A percentile compares a stretch with the other conserved stretches of the same genome.
These are phyloP conservation scores for Euzophera pinguis DNA, from an alignment of 2,888 invertebrate species.

Conservation along the genomic window DNA sequence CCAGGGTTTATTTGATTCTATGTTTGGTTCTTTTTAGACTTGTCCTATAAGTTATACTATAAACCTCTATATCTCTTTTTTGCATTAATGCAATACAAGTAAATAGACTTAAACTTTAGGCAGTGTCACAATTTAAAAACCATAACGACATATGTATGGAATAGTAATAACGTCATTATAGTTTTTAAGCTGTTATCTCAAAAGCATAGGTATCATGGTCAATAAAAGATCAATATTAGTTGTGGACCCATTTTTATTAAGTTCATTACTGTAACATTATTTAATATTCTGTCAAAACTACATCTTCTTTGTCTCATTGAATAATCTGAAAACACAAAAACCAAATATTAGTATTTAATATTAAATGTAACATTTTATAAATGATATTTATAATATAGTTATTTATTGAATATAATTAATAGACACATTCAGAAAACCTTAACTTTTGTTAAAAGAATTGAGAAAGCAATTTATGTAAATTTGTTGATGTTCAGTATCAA, in stretches of 20 bases:
- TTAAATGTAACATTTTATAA: not conserved
- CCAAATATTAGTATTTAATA: conserved; percentile 11
- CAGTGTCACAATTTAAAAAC: no score
- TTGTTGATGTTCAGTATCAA: not conserved
- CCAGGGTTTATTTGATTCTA: no score
- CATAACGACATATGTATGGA: no score
- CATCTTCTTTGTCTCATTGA: conserved; percentile 8
- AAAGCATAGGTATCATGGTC: not conserved
- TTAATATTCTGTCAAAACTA: not conserved
- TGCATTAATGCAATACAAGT: no score
- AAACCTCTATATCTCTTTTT: no score
- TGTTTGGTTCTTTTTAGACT: no score
- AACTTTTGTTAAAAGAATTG: not conserved
- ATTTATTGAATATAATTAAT: no score
- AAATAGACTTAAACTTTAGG: no score
- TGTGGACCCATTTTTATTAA: not conserved
- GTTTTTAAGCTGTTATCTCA: not conserved
- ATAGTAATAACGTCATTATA: no score
- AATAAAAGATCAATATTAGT: not conserved
- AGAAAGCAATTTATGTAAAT: not conserved
- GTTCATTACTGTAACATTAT: not conserved
- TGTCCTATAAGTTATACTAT: no score
- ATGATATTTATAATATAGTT: no score
- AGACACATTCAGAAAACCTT: no score
- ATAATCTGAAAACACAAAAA: conserved; percentile 18